Evolutionary conservation across 2,113 vertebrate species (phyloP).

Genomic region (Solenodon paradoxus): DNA sequence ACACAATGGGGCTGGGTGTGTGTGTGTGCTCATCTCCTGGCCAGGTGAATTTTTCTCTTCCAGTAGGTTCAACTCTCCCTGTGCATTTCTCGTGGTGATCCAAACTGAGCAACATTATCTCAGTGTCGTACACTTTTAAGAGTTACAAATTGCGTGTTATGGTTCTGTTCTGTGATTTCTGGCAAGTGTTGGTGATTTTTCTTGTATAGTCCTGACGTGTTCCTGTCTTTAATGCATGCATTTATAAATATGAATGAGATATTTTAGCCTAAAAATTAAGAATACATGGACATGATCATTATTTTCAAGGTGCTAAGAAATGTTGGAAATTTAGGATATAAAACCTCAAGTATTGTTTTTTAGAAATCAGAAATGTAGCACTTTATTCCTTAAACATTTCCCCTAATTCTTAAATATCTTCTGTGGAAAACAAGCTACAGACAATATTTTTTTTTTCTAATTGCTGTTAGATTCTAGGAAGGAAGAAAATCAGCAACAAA

Average conservation of each 20-base stretch:
- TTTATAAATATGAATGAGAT: not conserved
- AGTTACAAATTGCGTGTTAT: not conserved
- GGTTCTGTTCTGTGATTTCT: not conserved
- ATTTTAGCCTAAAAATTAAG: not conserved
- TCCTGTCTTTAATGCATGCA: not conserved
- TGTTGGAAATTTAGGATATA: not conserved
- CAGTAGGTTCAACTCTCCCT: not conserved
- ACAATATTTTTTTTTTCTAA: not conserved
- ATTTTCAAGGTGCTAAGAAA: not conserved
- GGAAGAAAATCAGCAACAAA: not conserved
- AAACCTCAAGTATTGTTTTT: not conserved
- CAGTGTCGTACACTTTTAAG: not conserved
- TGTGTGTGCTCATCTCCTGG: not conserved
- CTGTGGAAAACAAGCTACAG: not conserved
- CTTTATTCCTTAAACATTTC: not conserved
- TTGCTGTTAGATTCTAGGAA: not conserved
- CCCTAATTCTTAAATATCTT: not conserved
- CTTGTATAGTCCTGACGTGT: not conserved
- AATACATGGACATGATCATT: not conserved
- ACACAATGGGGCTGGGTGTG: rapidly evolving
- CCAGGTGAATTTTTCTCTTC: not conserved
- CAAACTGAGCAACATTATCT: not conserved
- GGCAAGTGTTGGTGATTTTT: not conserved
- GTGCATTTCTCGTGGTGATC: not conserved
- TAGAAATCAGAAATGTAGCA: not conserved